Evolutionary conservation across 2,888 invertebrate genomes (phyloP), one percentile per base, ranked within the genome.

Genomic region (Campoplex nolae): DNA sequence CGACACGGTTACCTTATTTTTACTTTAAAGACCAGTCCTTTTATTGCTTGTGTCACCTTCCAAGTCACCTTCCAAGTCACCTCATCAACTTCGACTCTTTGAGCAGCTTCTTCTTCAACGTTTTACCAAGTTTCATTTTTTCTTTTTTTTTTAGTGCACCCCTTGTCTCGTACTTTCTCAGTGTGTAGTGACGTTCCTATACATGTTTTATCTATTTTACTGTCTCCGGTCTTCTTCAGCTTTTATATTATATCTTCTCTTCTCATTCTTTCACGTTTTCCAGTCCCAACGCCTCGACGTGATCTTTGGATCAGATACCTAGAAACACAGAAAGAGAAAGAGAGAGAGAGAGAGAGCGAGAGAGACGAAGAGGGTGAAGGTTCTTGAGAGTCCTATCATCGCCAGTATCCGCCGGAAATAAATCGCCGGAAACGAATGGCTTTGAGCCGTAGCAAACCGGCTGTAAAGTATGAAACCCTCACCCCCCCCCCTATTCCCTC

Each of bases 361-460:
- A 38, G 51, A 45, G 67, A 70, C 23, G 9, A 16, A 78, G 28
- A 45, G 51, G 68, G 23, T n/a, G 68, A 68, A 65, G 70, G 58
- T 70, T 45, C 84, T 87, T 77, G 73, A 71, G 83, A 81, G 75
- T 68, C 79, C 87, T 85, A 88, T 89, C 87, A 88, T 86, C 85
- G 79, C 62, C 84, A 74, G 87, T 83, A 83, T 86, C 73, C 84
- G 77, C 56, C 71, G 85, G 84, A 89, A 88, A 89, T 89, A 88
- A 89, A 89, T 89, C 84, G 89, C 83, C 85, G 88, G 87, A 88
- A 89, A 88, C 86, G 87, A 89, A 88, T 88, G 76, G 81, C 87
- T 85, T 79, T 80, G 79, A 85, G 87, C 75, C 78, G 79, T 80
- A 79, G 84, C 83, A 84, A 88, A 83, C 84, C 84, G 75, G 76